Evolutionary conservation across 2,888 invertebrate genomes (phyloP), one percentile per base, ranked within the genome.

Genomic region (Mongoloraphidia duomilia): DNA sequence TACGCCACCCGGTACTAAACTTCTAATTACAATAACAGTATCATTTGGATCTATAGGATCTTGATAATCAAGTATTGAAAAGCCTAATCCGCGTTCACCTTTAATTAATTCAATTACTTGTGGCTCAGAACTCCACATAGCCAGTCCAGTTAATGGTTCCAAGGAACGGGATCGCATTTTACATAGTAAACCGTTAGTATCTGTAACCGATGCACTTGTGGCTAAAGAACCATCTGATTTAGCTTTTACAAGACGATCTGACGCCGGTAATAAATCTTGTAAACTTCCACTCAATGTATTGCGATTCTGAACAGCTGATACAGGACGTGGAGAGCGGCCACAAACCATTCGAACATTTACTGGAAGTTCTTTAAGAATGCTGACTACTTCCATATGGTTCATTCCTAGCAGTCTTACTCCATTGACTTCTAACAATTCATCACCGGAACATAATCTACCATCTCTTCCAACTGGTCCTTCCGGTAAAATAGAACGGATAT

Each of bases 61-160:
- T 72, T 83, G 82, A 67, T 87, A 87, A 72, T 93, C 98, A 58
- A 98, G 77, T 67, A 98, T 95, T 54, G 96, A 96, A 74, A 98
- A 98, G 53, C 98, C 98, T 51, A 99, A 79, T 11, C 98, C 98
- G 52, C 94, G 80, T 66, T 96, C 95, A 54, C 95, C 96, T 71
- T 99, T 99, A 51, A 88, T 80, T 58, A 98, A 72, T 70, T 96
- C 93, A 58, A 98, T 95, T 54, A 94, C 84, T 67, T 96, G 91
- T 41, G 96, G 92, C 62, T 96, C 94, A 11, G 89, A 89, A 57
- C 93, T 91, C 97, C 97, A 98, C 89, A 96, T 95, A 38, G 96
- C 96, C 58, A 97, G 75, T 8, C 95, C 95, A 2, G 94, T 93
- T 54, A 98, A 75, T n/a, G 96, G 96, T 71, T 98, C 97, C 56